A percentile compares a stretch with the other conserved stretches of the same genome.
Evolutionary conservation across 2,888 invertebrate species (phyloP).

Genomic region (Lithophane leautieri): DNA sequence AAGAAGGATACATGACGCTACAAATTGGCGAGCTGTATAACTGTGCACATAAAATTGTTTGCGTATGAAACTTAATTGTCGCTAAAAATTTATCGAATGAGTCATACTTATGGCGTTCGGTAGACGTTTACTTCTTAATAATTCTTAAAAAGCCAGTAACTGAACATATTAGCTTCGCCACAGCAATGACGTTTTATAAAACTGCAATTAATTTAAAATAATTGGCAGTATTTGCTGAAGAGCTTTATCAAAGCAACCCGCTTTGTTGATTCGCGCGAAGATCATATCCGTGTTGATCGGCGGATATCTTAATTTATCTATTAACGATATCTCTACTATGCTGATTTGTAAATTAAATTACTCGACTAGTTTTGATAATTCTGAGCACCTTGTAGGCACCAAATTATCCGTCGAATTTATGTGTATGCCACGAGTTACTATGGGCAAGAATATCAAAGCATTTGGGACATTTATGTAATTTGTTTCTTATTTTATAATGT

Average conservation of each 20-base stretch:
- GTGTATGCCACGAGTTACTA: slow-evolving; percentile 6
- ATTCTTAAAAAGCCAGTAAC: slow-evolving; percentile 31
- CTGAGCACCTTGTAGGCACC: slow-evolving; percentile 13
- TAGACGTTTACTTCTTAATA: slow-evolving; percentile 29
- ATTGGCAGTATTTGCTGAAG: slow-evolving; percentile 54
- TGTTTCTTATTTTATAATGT: too few species aligned
- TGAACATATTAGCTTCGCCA: slow-evolving; percentile 34
- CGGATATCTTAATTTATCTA: slow-evolving; percentile 50
- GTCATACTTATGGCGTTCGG: slow-evolving; percentile 22
- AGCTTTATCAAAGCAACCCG: slow-evolving; percentile 40
- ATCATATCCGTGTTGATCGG: slow-evolving; percentile 36
- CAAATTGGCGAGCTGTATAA: slow-evolving; percentile 70
- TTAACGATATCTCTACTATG: slow-evolving; percentile 49
- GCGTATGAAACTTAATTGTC: slow-evolving; percentile 60
- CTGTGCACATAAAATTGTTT: slow-evolving; percentile 63
- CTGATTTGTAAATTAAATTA: slow-evolving; percentile 43
- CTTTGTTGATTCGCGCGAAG: slow-evolving; percentile 46
- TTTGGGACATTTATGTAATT: neutral
- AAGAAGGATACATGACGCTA: slow-evolving; percentile 63
- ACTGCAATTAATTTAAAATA: slow-evolving; percentile 58
- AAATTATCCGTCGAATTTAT: slow-evolving; percentile 10
- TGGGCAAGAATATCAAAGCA: neutral
- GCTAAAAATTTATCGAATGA: slow-evolving; percentile 48
- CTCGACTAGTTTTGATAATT: slow-evolving; percentile 41
- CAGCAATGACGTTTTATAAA: slow-evolving; percentile 42